Evolutionary conservation across 2,888 invertebrate genomes (phyloP).

Genomic region (Drosophila anceps): DNA sequence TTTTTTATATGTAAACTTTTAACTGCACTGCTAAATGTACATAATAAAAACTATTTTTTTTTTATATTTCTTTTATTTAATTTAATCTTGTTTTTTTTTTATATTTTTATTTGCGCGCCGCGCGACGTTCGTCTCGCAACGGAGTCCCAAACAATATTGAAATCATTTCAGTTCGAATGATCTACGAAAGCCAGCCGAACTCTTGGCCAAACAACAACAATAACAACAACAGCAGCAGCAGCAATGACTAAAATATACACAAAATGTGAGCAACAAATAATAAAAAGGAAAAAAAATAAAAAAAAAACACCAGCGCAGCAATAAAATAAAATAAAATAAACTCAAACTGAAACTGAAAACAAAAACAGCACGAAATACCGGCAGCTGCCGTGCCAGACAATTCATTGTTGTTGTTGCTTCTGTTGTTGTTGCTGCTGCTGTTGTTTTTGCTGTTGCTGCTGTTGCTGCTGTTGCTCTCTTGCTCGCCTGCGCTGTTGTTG

Average conservation of each 20-base stretch:
- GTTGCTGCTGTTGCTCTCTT: constrained; percentile 25
- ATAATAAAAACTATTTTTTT: background rate
- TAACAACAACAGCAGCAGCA: background rate
- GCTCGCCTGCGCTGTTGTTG: constrained; percentile 19
- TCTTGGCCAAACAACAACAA: constrained; percentile 52
- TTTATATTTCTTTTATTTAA: background rate
- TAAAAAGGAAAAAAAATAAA: constrained; percentile 10
- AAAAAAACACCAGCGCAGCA: constrained; percentile 8
- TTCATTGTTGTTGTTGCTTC: constrained; percentile 33
- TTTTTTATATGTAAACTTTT: background rate
- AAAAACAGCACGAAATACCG: constrained; percentile 49
- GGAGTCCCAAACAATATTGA: constrained; percentile 78
- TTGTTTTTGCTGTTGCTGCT: constrained; percentile 29
- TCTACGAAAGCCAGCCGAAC: constrained; percentile 47
- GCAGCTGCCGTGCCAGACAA: constrained; percentile 55
- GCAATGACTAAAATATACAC: constrained; percentile 36
- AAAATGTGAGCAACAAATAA: constrained; percentile 43
- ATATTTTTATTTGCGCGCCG: constrained; percentile 34
- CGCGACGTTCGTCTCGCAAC: constrained; percentile 74
- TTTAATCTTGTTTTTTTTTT: background rate
- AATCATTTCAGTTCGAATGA: constrained; percentile 35
- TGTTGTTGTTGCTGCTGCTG: constrained; percentile 38
- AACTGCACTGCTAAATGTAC: constrained; percentile 1
- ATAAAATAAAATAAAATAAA: constrained; percentile 33
- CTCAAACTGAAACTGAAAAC: constrained; percentile 54